Evolutionary conservation across 2,888 invertebrate species (phyloP).

Genomic region (Idaea dimidiata): DNA sequence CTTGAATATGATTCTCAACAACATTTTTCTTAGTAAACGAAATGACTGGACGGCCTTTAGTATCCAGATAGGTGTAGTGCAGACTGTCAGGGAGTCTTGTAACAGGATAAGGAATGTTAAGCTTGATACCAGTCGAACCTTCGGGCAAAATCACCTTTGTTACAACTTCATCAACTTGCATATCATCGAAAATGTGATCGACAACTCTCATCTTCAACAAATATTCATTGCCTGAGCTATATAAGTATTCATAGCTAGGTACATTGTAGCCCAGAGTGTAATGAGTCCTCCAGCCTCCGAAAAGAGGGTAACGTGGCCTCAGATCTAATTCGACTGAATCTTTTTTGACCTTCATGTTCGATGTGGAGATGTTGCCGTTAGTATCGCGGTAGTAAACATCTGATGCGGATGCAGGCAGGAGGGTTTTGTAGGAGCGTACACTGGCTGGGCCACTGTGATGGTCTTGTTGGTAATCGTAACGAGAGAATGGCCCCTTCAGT

Average conservation of each 20-base stretch:
- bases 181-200: constrained; percentile 98
- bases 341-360: constrained; percentile 91
- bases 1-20: constrained; percentile 97
- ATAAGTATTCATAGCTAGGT: constrained; percentile 97
- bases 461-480: constrained; percentile 98
- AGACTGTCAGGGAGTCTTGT: constrained; percentile 86
- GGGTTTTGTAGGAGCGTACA: constrained; percentile 94
- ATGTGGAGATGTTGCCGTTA: constrained; percentile 99
- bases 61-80: constrained; percentile 97
- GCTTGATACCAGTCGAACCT: constrained; percentile 90
- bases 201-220: constrained; percentile 95
- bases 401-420: constrained; percentile 92
- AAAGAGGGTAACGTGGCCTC: constrained; percentile 97
- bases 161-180: constrained; percentile 93
- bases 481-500: constrained; percentile 96
- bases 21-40: constrained; percentile 90
- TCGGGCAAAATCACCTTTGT: constrained; percentile 97
- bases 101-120: constrained; percentile 91
- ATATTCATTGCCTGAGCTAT: constrained; percentile 88
- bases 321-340: constrained; percentile 97
- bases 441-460: constrained; percentile 93
- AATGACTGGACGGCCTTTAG: constrained; percentile 94
- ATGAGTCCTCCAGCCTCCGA: constrained; percentile 99
- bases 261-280: constrained; percentile 98
- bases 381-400: constrained; percentile 98